Evolutionary conservation across 2,797 vertebrate genomes (phyloP), one percentile per base, ranked within the genome.

Genomic region (Echeneis naucrates): DNA sequence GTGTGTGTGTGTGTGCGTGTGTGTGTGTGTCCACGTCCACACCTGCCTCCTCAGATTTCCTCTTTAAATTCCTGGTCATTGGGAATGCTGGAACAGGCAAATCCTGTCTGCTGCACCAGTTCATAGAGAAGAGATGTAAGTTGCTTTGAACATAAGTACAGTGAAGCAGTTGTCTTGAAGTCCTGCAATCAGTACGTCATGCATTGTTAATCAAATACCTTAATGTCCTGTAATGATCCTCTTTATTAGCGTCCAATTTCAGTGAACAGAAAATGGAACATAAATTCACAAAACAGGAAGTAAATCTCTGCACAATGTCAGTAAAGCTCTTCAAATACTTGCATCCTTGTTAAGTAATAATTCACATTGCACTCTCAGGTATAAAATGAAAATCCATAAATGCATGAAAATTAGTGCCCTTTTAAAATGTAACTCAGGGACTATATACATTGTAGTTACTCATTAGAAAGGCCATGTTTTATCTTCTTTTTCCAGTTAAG

Each of bases 21-120:
- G 12, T 38, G 4, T 40, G 16, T 78, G n/a, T 86, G 59, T 81
- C 76, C 35, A n/a, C n/a, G n/a, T n/a, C n/a, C n/a, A n/a, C n/a
- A n/a, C n/a, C n/a, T n/a, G n/a, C 69, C n/a, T 50, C n/a, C 59
- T 54, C 90, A 98, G 97, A 98, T 94, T 98, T 98, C 90, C 95
- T 98, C 78, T 98, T 98, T 91, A 98, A 98, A 90, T 98, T 97
- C 92, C 94, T 98, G 69, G 97, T 98, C 69, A 98, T 98, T 57
- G 97, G 96, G 60, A 98, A 97, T 72, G 96, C 96, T 16, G 97
- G 97, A 63, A 97, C 97, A n/a, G 97, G 97, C 52, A 98, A 98
- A 81, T 97, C 97, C 77, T 98, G 97, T 88, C 94, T 98, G 50
- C 95, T 98, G 82, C 97, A 98, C 85, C 97, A 97, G 90, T 98